A percentile compares a stretch with the other conserved stretches of the same genome.
Evolutionary conservation across 2,113 vertebrate genomes (phyloP).

Genomic region (Aspiorhynchus laticeps): DNA sequence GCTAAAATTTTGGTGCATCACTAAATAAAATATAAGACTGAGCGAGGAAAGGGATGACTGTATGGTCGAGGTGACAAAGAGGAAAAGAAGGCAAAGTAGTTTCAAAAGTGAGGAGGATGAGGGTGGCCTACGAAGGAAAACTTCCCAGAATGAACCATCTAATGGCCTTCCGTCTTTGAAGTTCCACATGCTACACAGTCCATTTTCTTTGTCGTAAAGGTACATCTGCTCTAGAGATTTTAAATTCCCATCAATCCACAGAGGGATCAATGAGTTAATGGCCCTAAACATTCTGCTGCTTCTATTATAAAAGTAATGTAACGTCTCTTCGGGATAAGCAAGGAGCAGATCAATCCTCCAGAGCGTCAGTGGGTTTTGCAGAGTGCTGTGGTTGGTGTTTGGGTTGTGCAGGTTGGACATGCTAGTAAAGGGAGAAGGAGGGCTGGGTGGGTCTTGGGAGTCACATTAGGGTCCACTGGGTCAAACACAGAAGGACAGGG

Average conservation of each 20-base stretch:
- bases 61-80: slow-evolving; percentile 19
- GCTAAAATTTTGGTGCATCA: slow-evolving; percentile 15
- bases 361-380: slow-evolving; percentile 52
- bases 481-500: slow-evolving; percentile 66
- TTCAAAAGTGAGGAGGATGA: slow-evolving; percentile 43
- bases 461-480: slow-evolving; percentile 48
- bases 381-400: slow-evolving; percentile 30
- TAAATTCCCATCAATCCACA: neutral
- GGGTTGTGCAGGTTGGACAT: slow-evolving; percentile 42
- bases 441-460: slow-evolving; percentile 58
- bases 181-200: neutral
- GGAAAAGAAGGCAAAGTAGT: neutral
- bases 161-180: neutral
- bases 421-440: slow-evolving; percentile 63
- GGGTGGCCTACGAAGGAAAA: slow-evolving; percentile 31
- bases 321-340: slow-evolving; percentile 15
- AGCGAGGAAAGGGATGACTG: slow-evolving; percentile 25
- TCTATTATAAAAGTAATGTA: neutral
- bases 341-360: slow-evolving; percentile 27
- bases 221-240: neutral
- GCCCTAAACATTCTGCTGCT: neutral
- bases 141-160: neutral
- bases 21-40: neutral
- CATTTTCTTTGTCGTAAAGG: neutral
- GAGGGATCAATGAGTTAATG: neutral